Evolutionary conservation across 1,140 invertebrate genomes (phyloP).

Genomic region (Rhagoletis zephyria): DNA sequence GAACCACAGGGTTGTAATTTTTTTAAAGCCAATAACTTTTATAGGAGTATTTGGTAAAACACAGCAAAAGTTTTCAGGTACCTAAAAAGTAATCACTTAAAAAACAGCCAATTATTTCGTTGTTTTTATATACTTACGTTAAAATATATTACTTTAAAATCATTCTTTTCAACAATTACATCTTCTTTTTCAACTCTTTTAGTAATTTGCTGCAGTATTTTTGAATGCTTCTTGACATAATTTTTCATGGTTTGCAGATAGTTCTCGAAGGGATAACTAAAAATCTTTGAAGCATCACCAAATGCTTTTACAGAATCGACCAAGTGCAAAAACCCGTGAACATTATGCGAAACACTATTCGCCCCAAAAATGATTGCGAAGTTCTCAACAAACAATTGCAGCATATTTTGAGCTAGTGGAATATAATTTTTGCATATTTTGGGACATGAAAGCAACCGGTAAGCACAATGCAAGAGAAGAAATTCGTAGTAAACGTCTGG

Average conservation of each 20-base stretch:
- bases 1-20: no score
- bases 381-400: no score
- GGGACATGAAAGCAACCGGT: not conserved
- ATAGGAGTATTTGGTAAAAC: no score
- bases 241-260: not conserved
- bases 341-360: not conserved
- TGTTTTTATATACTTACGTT: no score
- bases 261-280: not conserved
- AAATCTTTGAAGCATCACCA: not conserved
- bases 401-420: no score
- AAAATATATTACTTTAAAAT: no score
- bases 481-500: not conserved
- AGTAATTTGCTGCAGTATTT: not conserved
- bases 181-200: no score
- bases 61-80: no score
- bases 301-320: not conserved
- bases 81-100: no score
- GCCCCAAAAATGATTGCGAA: not conserved
- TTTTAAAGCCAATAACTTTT: no score
- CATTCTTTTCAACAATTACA: no score
- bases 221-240: not conserved
- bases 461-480: not conserved
- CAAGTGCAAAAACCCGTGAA: not conserved
- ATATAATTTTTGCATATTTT: not conserved
- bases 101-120: no score